Base-by-base conservation (phyloP, 2,113 vertebrate species). In the Pseudorhombus dupliciocellatus region DNA sequence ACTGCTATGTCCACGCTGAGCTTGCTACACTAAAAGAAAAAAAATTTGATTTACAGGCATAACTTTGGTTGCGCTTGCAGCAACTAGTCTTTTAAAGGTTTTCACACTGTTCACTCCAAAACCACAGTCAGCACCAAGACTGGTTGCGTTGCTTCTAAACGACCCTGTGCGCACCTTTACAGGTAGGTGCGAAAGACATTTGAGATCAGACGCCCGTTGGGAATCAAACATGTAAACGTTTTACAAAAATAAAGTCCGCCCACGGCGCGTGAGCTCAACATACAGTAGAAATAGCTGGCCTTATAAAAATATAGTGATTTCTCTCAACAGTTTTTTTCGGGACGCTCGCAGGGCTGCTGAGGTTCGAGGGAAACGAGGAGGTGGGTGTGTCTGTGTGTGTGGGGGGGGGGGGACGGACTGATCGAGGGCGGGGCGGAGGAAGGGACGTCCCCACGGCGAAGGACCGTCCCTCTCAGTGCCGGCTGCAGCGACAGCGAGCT, bases 221-320 rank as follows among this genome's bases (percentile, higher is more conserved):
- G 52, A 76, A 80, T 80, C 66, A 77, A 82, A 89, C 81, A 90
- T 87, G 86, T 91, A 89, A 93, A 92, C 83, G 66, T 84, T 90
- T 86, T 79, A 89, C 79, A 89, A 91, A 86, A 86, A 90, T 81
- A 88, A 90, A 80, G 60, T 84, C 76, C 81, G 81, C 85, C 77
- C 79, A 89, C 79, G 77, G 82, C 81, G 84, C 50, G 63, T 88
- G 88, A 88, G 77, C 90, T 90, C 70, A 83, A 91, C 70, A 86
- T 93, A 93, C 92, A 94, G 92, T 93, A 93, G 92, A 91, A 93
- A 92, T 83, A 92, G 89, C 89, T 88, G 89, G 88, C 87, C 83
- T 92, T 92, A 90, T 85, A 86, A 93, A 92, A 93, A 93, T 91
- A 92, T 88, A 92, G 88, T 90, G 90, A 92, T 93, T 91, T 92